Conservation (phyloP, 2,113 vertebrate species). For the Plectropomus leopardus region DNA sequence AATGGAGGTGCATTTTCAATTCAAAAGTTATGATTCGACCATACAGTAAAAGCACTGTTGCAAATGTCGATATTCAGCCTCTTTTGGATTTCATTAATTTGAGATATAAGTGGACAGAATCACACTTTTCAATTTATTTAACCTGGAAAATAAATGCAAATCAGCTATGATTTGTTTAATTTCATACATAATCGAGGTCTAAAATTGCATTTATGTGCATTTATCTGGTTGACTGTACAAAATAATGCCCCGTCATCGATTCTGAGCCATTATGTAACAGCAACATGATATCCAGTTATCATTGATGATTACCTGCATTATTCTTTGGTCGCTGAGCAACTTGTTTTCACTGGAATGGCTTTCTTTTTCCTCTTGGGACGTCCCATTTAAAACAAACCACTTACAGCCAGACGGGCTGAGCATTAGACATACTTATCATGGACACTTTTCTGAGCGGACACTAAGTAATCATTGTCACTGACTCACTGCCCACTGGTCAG, state of each 20-base stretch:
- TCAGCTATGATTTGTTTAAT: not conserved
- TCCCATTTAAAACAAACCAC: conserved; percentile 44
- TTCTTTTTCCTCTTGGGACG: conserved; percentile 31
- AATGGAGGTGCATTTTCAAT: no score
- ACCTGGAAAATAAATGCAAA: not conserved
- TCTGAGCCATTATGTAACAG: conserved; percentile 39
- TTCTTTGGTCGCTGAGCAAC: conserved; percentile 50
- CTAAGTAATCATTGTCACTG: not conserved
- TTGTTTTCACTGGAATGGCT: conserved; percentile 42
- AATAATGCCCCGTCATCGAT: conserved; percentile 42
- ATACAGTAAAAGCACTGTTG: no score
- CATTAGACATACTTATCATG: conserved; percentile 4
- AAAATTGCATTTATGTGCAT: conserved; percentile 5
- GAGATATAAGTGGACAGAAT: not conserved
- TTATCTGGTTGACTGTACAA: conserved; percentile 21
- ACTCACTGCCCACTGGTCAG: not conserved
- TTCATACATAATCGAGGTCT: conserved; percentile 1
- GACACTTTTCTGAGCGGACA: not conserved
- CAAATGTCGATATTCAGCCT: no score
- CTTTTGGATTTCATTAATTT: not conserved
- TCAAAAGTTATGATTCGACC: no score
- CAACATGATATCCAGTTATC: conserved; percentile 57
- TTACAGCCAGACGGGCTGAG: conserved; percentile 25
- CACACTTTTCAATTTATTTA: not conserved
- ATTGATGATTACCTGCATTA: conserved; percentile 53